Percentiles rank a stretch among this genome's conserved stretches.
Evolutionary conservation across 2,888 invertebrate genomes (phyloP).

Genomic region (Cactoblastis cactorum): DNA sequence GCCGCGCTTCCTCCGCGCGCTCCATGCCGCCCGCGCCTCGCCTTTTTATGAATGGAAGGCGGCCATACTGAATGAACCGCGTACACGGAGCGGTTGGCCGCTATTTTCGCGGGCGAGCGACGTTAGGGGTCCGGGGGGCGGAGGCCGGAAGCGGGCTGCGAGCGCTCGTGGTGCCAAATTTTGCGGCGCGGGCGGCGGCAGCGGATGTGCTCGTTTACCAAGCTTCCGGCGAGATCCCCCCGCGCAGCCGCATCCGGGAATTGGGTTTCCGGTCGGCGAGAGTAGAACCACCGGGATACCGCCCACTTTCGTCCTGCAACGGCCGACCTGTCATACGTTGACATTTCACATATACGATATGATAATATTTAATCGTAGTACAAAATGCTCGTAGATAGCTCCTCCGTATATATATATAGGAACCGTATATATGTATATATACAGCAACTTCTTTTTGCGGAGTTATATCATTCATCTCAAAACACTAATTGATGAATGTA

Average conservation of each 20-base stretch:
- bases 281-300: slow-evolving; percentile 65
- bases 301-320: slow-evolving; percentile 71
- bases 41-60: slow-evolving; percentile 87
- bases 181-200: slow-evolving; percentile 77
- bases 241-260: slow-evolving; percentile 78
- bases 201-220: slow-evolving; percentile 78
- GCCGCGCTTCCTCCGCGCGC: slow-evolving; percentile 73
- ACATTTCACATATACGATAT: slow-evolving; percentile 26
- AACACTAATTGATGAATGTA: background rate
- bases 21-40: slow-evolving; percentile 70
- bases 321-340: slow-evolving; percentile 40
- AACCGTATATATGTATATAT: too few relatives aligned
- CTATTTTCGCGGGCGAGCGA: slow-evolving; percentile 75
- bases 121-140: slow-evolving; percentile 66
- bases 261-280: slow-evolving; percentile 77
- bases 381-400: too few relatives aligned
- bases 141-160: slow-evolving; percentile 76
- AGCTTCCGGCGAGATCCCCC: slow-evolving; percentile 77
- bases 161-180: slow-evolving; percentile 77
- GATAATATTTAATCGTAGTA: slow-evolving; percentile 19
- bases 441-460: background rate
- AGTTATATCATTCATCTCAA: background rate
- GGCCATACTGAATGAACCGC: slow-evolving; percentile 86
- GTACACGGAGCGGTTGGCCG: slow-evolving; percentile 79
- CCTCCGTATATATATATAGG: too few relatives aligned